Conservation (phyloP, 2,113 vertebrate genomes). For the Lophius piscatorius region DNA sequence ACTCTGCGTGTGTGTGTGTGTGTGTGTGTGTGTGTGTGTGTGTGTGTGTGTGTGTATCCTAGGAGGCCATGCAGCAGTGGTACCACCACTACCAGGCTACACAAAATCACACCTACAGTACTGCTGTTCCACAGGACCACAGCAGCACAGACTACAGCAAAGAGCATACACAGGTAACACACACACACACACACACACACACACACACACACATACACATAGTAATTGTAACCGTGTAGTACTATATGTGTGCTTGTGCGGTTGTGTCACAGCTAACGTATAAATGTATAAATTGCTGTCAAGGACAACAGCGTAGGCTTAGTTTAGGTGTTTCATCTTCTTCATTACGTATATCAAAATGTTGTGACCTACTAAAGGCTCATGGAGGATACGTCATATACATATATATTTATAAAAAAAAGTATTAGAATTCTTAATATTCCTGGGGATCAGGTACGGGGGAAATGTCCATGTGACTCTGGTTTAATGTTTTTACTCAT, state of each 20-base stretch:
- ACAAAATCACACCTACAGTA: constrained; percentile 78
- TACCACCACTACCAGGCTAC: constrained; percentile 84
- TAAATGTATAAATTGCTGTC: no score
- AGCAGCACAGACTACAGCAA: constrained; percentile 75
- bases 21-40: constrained; percentile 27
- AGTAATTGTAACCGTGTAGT: neutral
- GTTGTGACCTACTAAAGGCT: no score
- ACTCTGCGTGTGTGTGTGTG: constrained; percentile 26
- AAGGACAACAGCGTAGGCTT: no score
- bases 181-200: constrained; percentile 7
- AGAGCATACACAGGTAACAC: constrained; percentile 79
- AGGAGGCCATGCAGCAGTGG: constrained; percentile 86
- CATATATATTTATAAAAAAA: no score
- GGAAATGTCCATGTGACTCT: no score
- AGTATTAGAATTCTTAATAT: no score
- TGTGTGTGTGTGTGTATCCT: constrained; percentile 35
- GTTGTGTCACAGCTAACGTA: no score
- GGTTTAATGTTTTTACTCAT: no score
- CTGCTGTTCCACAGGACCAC: constrained; percentile 65
- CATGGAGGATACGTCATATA: no score
- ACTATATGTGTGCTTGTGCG: neutral
- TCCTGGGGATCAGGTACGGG: no score
- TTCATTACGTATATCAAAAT: no score
- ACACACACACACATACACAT: neutral
- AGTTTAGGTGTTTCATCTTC: no score